Evolutionary conservation across 2,888 invertebrate species (phyloP).

Genomic region (Leptinotarsa juncta): DNA sequence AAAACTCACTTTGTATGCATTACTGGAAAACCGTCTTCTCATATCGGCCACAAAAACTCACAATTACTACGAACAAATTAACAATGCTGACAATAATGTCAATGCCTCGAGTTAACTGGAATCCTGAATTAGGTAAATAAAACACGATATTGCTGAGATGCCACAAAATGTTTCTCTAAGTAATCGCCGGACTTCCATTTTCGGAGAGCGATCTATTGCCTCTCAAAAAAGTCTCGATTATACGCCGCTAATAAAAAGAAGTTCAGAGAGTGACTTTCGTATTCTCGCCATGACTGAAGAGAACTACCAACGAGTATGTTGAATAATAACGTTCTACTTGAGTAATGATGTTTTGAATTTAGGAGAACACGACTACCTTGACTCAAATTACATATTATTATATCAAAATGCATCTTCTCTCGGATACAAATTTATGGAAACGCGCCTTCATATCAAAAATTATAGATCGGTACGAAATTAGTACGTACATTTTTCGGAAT

Average conservation of each 20-base stretch:
- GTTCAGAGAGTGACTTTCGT: constrained; percentile 17
- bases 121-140: constrained; percentile 44
- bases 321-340: constrained; percentile 29
- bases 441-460: neutral
- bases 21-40: constrained; percentile 28
- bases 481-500: neutral
- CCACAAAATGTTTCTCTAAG: constrained; percentile 39
- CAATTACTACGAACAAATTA: constrained; percentile 18
- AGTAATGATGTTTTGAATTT: constrained; percentile 25
- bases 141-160: constrained; percentile 39
- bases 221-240: constrained; percentile 12
- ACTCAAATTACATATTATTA: constrained; percentile 36
- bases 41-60: constrained; percentile 25
- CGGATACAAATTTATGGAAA: constrained; percentile 23
- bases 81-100: constrained; percentile 49
- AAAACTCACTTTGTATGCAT: constrained; percentile 28
- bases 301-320: constrained; percentile 22
- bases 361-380: constrained; percentile 37
- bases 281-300: constrained; percentile 24
- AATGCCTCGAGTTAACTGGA: constrained; percentile 47
- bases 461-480: neutral
- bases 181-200: constrained; percentile 31
- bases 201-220: constrained; percentile 1
- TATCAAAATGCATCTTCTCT: constrained; percentile 17
- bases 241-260: constrained; percentile 3